phyloP scores from a whole-genome alignment of 2,888 invertebrate species.

The Camponotus fellah region DNA sequence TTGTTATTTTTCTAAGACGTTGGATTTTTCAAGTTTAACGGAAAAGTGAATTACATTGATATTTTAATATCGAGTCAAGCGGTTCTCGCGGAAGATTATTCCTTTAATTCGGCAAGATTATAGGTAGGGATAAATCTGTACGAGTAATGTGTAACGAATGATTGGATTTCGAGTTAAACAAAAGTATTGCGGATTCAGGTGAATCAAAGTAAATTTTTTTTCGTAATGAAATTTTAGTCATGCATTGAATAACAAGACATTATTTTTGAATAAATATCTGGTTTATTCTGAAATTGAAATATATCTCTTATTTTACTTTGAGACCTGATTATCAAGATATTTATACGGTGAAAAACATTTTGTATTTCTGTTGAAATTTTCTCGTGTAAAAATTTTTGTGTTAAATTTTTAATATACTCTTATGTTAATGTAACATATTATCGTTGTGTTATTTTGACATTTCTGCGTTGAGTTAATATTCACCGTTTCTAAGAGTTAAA shows the following conservation, averaged over 20 bases:
- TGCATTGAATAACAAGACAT: conserved; percentile 1
- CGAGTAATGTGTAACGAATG: not conserved
- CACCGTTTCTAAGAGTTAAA: no score
- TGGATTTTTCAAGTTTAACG: not conserved
- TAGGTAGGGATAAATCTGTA: not conserved
- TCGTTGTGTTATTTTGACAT: no score
- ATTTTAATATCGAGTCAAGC: not conserved
- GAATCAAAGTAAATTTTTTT: not conserved
- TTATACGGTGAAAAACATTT: no score
- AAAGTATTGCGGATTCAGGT: not conserved
- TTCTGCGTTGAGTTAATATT: no score
- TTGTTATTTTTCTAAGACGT: conserved; percentile 2
- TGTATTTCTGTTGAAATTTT: no score
- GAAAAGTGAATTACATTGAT: not conserved
- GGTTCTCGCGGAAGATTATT: not conserved
- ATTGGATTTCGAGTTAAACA: not conserved
- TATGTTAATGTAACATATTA: no score
- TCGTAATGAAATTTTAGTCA: not conserved
- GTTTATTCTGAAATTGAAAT: not conserved
- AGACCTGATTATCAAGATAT: not conserved
- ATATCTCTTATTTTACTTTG: not conserved
- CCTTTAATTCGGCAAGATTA: not conserved
- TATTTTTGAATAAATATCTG: not conserved
- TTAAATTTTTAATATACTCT: no score
- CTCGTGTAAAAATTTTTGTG: no score